Evolutionary conservation across 2,888 invertebrate genomes (phyloP).

Genomic region (Lamellibrachia satsuma): DNA sequence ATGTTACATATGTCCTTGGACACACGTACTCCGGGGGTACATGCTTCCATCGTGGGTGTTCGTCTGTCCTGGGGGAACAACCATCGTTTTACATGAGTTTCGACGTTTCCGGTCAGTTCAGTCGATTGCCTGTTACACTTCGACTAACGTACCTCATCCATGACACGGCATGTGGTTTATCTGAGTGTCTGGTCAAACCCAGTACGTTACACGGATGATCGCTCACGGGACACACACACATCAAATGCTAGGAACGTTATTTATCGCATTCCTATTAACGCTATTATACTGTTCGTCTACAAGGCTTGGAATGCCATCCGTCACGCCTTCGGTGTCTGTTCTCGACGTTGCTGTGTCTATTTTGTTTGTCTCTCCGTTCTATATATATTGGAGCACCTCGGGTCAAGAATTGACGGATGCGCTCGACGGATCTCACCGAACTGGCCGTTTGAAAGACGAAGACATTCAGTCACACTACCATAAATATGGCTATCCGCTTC

Average conservation of each 20-base stretch:
- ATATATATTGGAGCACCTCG: neutral
- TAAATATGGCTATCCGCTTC: too few relatives aligned
- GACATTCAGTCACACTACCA: too few relatives aligned
- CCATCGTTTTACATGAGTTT: neutral
- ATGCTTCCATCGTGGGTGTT: neutral
- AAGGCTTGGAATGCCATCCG: neutral
- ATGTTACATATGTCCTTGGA: neutral
- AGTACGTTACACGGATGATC: neutral
- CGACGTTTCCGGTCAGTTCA: neutral
- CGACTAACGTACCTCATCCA: neutral
- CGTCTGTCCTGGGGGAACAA: neutral
- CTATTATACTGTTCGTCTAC: neutral
- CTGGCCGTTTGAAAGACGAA: too few relatives aligned
- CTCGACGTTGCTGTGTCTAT: neutral
- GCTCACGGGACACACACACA: neutral
- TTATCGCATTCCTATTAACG: neutral
- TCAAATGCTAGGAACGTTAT: neutral
- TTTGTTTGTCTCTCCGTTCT: neutral
- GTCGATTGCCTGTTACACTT: neutral
- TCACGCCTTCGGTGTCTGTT: neutral
- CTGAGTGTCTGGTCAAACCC: neutral
- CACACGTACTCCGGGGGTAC: neutral
- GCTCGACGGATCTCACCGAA: too few relatives aligned
- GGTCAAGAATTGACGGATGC: too few relatives aligned
- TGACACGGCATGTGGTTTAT: neutral